A percentile compares a stretch with the other conserved stretches of the same genome.
Conservation (phyloP, 2,113 vertebrate genomes). For the Sphyrna mokarran region DNA sequence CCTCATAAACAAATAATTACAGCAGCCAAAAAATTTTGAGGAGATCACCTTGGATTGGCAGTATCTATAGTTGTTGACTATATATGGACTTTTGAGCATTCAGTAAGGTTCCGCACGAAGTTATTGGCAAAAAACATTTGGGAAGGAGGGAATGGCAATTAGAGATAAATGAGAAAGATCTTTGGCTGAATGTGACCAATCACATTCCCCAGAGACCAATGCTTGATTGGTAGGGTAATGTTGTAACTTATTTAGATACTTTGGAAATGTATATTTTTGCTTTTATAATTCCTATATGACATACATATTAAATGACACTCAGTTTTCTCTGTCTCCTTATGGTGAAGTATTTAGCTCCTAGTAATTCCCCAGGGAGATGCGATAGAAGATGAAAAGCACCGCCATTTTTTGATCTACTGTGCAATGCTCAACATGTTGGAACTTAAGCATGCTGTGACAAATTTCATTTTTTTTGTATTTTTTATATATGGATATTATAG, state of each 20-base stretch:
- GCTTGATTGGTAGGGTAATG: too few species aligned
- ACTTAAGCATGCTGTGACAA: background rate
- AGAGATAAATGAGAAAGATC: too few species aligned
- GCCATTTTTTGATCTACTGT: background rate
- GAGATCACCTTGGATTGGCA: too few species aligned
- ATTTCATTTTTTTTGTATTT: background rate
- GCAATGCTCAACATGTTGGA: background rate
- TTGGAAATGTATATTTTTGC: background rate
- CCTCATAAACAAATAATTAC: too few species aligned
- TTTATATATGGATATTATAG: background rate
- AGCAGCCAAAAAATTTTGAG: too few species aligned
- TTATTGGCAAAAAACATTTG: too few species aligned
- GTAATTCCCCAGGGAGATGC: background rate
- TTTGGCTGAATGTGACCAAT: too few species aligned
- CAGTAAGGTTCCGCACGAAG: too few species aligned
- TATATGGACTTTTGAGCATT: too few species aligned
- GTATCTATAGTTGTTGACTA: too few species aligned
- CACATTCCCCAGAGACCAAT: too few species aligned
- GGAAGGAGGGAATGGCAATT: too few species aligned
- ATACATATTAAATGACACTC: background rate
- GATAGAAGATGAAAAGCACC: background rate
- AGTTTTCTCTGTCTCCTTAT: background rate
- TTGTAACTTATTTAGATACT: background rate
- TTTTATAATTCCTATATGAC: background rate
- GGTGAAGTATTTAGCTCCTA: background rate